Evolutionary conservation across 2,797 vertebrate species (phyloP), one percentile per base, ranked within the genome.

Genomic region (Delichon dasypus): DNA sequence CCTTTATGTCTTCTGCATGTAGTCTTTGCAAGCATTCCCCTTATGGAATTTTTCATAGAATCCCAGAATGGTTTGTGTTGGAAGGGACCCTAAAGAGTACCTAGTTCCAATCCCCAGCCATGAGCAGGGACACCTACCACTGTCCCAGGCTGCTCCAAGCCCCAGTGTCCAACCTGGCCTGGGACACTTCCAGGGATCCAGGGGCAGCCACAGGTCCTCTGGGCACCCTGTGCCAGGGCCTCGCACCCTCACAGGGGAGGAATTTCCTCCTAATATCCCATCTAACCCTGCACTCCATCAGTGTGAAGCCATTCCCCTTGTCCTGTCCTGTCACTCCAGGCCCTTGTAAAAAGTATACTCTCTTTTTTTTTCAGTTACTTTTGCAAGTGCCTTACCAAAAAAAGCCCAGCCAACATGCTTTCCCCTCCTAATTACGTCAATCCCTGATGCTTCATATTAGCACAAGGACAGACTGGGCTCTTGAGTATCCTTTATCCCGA

Each of bases 301-400:
- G 17, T 1, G 2, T n/a, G 50, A 64, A 70, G 29, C 36, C 23
- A 38, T 26, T 57, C 8, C 23, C 10, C 12, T 16, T 29, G 1
- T 51, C 20, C 10, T 57, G 38, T 40, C 29, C 10, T 57, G 38
- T 40, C 29, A 30, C 6, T 57, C 25, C 38, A 38, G 16, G 5
- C 27, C 44, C n/a, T 44, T 11, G 10, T 45, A n/a, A 70, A 76
- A 89, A 51, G 23, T 38, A 19, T 58, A 45, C 11, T 64, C 0
- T 0, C 25, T 11, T n/a, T 2, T 8, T 38, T 44, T 22, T 1
- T 1, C 58, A 40, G 9, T 20, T n/a, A 48, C 3, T 47, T 88
- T 74, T 77, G 42, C 27, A 55, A 75, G 30, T 16, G 14, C 16
- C 40, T 62, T 38, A 48, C 34, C 20, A 45, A 62, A 72, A 71